A percentile compares a stretch with the other conserved stretches of the same genome.
These are phyloP conservation scores for Eilema caniola DNA, from an alignment of 2,888 invertebrate genomes.

Conservation along the genomic window DNA sequence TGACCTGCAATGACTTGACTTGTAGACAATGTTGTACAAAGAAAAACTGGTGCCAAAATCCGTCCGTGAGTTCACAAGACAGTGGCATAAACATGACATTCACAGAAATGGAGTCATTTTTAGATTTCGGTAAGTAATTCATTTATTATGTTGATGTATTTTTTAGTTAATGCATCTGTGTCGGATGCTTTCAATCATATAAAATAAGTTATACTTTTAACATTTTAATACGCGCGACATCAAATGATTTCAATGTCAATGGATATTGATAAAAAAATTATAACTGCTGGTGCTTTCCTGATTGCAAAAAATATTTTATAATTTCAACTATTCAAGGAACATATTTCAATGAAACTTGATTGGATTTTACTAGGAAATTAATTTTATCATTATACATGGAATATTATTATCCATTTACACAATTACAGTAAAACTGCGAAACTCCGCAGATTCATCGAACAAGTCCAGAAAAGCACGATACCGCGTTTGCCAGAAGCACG, in stretches of 20 bases:
- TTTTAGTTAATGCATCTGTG: constrained; percentile 13
- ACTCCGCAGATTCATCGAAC: constrained; percentile 72
- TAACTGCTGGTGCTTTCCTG: constrained; percentile 31
- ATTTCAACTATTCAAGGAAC: background rate
- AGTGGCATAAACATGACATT: constrained; percentile 92
- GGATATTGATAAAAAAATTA: constrained; percentile 26
- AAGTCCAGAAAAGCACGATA: constrained; percentile 75
- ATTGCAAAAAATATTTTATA: background rate
- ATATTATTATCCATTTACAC: constrained; percentile 15
- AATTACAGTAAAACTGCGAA: constrained; percentile 72
- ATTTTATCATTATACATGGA: background rate
- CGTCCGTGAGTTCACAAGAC: constrained; percentile 91
- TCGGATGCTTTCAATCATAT: constrained; percentile 30
- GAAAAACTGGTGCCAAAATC: constrained; percentile 89
- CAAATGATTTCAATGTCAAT: constrained; percentile 38
- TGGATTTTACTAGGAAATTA: background rate
- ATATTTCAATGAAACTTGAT: background rate
- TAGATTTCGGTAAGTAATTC: constrained; percentile 76
- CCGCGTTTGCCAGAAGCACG: constrained; percentile 77
- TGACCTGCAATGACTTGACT: constrained; percentile 75
- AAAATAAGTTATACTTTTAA: constrained; percentile 20
- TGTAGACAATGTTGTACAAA: constrained; percentile 83
- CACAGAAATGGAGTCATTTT: constrained; percentile 89
- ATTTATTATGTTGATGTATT: constrained; percentile 14
- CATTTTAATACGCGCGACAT: constrained; percentile 26